Percentiles rank a stretch among this genome's conserved stretches.
These are phyloP conservation scores for Gallinago undulata DNA, from an alignment of 2,113 vertebrate genomes.

Conservation along the genomic window DNA sequence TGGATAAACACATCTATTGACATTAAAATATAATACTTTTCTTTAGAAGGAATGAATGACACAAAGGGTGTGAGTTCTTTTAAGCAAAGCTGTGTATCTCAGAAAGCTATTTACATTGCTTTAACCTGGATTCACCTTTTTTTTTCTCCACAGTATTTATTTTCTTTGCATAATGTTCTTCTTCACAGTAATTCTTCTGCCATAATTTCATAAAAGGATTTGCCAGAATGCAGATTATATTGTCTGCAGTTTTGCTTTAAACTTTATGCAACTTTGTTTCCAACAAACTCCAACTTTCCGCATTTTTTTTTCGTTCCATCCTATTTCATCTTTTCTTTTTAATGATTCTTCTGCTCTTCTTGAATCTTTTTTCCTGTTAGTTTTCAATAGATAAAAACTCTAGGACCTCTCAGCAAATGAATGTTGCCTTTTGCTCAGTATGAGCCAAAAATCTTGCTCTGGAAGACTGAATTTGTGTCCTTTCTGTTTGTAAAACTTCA, in stretches of 20 bases:
- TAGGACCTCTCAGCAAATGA: not conserved
- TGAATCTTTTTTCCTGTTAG: not conserved
- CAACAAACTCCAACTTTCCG: not conserved
- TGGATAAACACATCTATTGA: conserved; percentile 24
- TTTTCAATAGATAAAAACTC: not conserved
- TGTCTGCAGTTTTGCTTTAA: not conserved
- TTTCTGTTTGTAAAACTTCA: not conserved
- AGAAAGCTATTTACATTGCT: conserved; percentile 1
- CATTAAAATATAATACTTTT: conserved; percentile 29
- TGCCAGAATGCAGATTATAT: not conserved
- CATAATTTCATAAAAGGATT: not conserved
- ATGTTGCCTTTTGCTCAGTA: not conserved
- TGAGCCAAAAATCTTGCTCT: not conserved
- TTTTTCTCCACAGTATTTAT: not conserved
- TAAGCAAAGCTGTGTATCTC: not conserved
- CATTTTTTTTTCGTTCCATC: not conserved
- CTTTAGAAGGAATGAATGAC: not conserved
- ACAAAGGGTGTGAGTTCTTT: not conserved
- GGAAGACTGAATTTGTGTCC: not conserved
- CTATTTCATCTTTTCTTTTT: not conserved
- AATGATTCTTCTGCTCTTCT: not conserved
- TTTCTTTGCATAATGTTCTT: not conserved
- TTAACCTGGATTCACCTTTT: conserved; percentile 38
- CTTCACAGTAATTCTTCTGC: not conserved
- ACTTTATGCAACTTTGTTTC: not conserved